phyloP scores from a whole-genome alignment of 1,140 invertebrate genomes.

The Pachypsylla venusta region DNA sequence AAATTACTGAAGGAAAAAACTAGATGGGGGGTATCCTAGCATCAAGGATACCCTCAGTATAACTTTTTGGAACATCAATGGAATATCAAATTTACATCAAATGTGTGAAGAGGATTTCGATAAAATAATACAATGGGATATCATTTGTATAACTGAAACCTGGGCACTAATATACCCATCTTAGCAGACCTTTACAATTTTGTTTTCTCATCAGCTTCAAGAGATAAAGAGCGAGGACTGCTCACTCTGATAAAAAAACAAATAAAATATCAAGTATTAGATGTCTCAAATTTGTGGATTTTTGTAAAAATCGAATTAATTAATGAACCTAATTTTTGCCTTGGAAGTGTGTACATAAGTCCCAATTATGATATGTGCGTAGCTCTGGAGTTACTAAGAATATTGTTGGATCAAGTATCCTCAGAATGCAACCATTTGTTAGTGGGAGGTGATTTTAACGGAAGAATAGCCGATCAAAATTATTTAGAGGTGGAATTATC shows the following conservation, averaged over 20 bases:
- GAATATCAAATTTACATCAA: background rate
- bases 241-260: background rate
- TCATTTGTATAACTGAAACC: background rate
- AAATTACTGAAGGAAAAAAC: background rate
- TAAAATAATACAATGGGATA: background rate
- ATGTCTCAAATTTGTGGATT: background rate
- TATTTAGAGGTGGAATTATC: no score
- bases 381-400: background rate
- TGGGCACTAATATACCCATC: background rate
- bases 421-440: no score
- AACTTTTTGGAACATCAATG: background rate
- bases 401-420: background rate
- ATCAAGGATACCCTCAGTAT: background rate
- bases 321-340: background rate
- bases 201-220: background rate
- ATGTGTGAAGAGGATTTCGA: background rate
- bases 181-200: background rate
- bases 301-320: background rate
- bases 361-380: background rate
- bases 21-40: background rate
- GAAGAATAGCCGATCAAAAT: no score
- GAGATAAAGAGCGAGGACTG: background rate
- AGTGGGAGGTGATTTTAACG: no score
- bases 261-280: background rate
- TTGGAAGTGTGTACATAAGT: background rate